phyloP scores from a whole-genome alignment of 1,140 invertebrate species.

The Trichonephila clavipes region DNA sequence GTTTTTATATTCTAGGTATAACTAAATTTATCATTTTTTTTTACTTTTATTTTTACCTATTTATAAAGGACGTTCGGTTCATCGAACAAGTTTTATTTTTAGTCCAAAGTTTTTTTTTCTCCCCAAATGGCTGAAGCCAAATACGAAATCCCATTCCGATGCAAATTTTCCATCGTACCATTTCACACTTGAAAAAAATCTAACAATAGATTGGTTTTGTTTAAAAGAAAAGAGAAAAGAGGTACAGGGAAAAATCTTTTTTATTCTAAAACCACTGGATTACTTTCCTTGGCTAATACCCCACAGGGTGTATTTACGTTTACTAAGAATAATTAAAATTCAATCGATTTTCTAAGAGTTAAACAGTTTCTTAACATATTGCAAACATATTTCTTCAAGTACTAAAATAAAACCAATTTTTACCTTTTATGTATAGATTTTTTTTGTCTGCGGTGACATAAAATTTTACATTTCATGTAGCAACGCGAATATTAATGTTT shows the following conservation, averaged over 20 bases:
- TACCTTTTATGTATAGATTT: neutral
- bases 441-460: no score
- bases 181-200: neutral
- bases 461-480: no score
- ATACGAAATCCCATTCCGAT: constrained; percentile 30
- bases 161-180: constrained; percentile 31
- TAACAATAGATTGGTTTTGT: neutral
- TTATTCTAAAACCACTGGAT: neutral
- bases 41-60: neutral
- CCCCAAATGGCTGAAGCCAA: neutral
- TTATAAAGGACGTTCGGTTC: neutral
- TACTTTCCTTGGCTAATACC: neutral
- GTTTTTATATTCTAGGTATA: neutral
- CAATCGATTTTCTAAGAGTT: constrained; percentile 28
- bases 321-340: constrained; percentile 44
- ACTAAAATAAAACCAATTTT: neutral
- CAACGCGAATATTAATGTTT: no score
- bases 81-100: neutral
- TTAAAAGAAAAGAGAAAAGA: neutral
- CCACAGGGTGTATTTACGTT: neutral
- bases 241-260: neutral
- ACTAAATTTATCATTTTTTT: neutral
- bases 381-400: neutral
- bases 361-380: neutral
- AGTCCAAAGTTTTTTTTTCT: no score